Evolutionary conservation across 30 jellyfish, hydroid and myxozoan genomes (phyloP), one percentile per base, ranked within the genome.

Genomic region (Clytia hemisphaerica): DNA sequence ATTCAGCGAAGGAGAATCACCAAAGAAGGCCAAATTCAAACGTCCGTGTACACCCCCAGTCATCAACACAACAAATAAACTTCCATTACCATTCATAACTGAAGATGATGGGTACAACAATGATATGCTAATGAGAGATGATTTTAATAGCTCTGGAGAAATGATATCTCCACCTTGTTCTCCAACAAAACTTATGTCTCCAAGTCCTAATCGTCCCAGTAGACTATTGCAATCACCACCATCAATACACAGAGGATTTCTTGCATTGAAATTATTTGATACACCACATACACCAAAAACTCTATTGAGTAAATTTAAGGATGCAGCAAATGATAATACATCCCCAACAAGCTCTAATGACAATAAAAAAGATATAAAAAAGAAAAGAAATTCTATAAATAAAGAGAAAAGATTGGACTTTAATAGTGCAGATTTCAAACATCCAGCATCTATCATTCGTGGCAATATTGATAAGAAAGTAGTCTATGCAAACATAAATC

Each of bases 261-360:
- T 85, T 29, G 85, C 87, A 28, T 59, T 85, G 24, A 37, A 84
- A 30, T 53, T 85, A 35, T 85, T 85, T 75, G 95, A 85, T 66
- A 62, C 93, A 15, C 95, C 95, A 4, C 95, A 85, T 61, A 85
- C 95, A 4, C 95, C 95, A 34, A 85, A 85, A 72, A 85, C 95
- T 1, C 63, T 85, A 50, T 78, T 85, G 36, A 71, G 84, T 40
- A 85, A 78, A 45, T 74, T 70, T 18, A 77, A 85, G 74, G 66
- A 72, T 33, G 87, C 83, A 2, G 70, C 78, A 7, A 44, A 44
- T 22, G 70, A 57, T 4, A 65, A 37, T 22, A 4, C 10, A 16
- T 25, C 37, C 21, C 53, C 30, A 21, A 65, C 63, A 65, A 65
- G 68, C 47, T 32, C 38, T 1, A 75, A 74, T 18, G 89, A 73